These are phyloP conservation scores for Quadroppia sp. DNA, from an alignment of 2,888 invertebrate species.

Conservation along the genomic window DNA sequence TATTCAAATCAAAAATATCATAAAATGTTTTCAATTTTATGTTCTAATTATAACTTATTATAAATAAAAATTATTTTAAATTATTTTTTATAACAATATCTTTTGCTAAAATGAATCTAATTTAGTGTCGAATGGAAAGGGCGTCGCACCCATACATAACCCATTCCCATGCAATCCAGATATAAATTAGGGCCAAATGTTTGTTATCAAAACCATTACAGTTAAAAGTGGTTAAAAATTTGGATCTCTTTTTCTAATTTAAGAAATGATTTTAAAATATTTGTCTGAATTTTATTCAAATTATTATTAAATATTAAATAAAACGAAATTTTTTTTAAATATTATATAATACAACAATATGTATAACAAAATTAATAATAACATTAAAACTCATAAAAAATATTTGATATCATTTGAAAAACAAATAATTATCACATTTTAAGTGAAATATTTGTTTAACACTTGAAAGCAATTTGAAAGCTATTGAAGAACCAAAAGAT, in stretches of 20 bases:
- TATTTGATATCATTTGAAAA: no score
- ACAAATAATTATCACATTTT: no score
- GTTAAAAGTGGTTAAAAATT: neutral
- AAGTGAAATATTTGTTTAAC: no score
- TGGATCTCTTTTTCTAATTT: neutral
- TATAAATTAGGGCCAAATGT: conserved; percentile 25
- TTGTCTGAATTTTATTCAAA: neutral
- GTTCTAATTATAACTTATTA: neutral
- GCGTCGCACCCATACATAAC: conserved; percentile 13
- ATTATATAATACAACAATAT: neutral
- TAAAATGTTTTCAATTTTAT: neutral
- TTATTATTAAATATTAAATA: neutral
- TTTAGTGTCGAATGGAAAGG: neutral
- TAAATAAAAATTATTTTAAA: neutral
- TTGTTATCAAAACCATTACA: neutral
- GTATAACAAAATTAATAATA: neutral
- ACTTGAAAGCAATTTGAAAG: no score
- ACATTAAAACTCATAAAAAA: no score
- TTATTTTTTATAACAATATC: neutral
- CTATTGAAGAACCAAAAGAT: no score
- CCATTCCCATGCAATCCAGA: neutral
- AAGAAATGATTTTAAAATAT: neutral
- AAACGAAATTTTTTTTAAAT: neutral
- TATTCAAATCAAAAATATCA: no score
- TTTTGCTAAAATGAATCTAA: neutral